These are phyloP conservation scores for Pachydiplax longipennis DNA, from an alignment of 2,888 invertebrate species.

Conservation along the genomic window DNA sequence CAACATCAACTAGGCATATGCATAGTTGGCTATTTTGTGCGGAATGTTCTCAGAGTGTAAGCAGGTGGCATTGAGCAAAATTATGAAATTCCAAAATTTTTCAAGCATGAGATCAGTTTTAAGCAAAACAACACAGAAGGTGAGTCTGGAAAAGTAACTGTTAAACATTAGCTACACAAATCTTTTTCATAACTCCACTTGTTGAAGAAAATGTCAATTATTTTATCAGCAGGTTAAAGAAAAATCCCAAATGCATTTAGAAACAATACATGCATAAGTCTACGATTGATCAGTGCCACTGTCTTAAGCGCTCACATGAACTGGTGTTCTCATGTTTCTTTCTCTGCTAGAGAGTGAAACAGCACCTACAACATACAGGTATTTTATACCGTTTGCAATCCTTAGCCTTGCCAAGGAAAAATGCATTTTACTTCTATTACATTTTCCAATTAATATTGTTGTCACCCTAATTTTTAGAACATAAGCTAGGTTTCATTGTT, in stretches of 20 bases:
- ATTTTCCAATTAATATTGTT: constrained; percentile 42
- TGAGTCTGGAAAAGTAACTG: background rate
- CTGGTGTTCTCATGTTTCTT: constrained; percentile 11
- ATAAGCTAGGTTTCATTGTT: constrained; percentile 24
- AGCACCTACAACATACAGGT: constrained; percentile 12
- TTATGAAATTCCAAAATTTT: background rate
- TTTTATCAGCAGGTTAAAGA: background rate
- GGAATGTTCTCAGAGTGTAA: constrained; percentile 6
- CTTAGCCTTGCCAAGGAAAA: constrained; percentile 12
- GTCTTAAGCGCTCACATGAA: constrained; percentile 33
- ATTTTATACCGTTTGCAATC: background rate
- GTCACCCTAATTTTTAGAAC: constrained; percentile 39
- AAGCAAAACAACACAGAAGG: background rate
- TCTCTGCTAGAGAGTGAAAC: constrained; percentile 31
- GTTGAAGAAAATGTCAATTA: background rate
- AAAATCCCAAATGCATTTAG: background rate
- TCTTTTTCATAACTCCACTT: background rate
- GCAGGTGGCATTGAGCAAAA: background rate
- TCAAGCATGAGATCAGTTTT: background rate
- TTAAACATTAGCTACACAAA: background rate
- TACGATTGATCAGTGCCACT: constrained; percentile 23
- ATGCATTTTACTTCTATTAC: background rate
- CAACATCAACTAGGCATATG: background rate
- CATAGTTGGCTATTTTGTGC: background rate
- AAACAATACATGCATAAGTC: background rate